phyloP scores from a whole-genome alignment of 2,113 vertebrate species.

The Oostethus manadensis region DNA sequence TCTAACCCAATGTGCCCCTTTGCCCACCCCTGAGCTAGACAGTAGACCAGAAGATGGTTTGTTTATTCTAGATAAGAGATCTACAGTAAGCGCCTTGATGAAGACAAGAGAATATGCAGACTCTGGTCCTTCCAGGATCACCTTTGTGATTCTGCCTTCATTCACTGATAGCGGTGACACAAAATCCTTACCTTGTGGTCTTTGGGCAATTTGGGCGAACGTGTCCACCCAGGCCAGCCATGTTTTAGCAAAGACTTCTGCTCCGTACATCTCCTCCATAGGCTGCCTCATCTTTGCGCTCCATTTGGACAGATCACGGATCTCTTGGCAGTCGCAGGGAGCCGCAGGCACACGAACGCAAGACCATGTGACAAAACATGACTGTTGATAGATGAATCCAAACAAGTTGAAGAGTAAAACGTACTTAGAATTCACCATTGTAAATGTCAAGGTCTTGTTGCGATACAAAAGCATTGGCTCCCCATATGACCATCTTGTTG shows the following conservation, averaged over 20 bases:
- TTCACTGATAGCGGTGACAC: neutral
- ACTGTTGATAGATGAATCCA: neutral
- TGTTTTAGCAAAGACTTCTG: constrained; percentile 74
- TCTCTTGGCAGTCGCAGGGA: constrained; percentile 58
- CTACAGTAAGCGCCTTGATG: no score
- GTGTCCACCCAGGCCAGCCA: constrained; percentile 85
- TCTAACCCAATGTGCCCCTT: no score
- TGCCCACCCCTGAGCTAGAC: no score
- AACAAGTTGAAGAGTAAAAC: neutral
- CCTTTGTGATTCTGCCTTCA: no score
- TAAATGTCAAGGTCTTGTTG: constrained; percentile 80
- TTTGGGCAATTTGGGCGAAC: constrained; percentile 68
- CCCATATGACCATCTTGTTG: constrained; percentile 84
- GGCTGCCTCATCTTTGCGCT: constrained; percentile 78
- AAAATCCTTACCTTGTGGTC: constrained; percentile 73
- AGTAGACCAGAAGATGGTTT: no score
- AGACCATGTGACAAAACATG: neutral
- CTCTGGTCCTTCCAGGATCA: no score
- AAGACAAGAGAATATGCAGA: no score
- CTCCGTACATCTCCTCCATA: constrained; percentile 83
- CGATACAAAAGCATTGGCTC: constrained; percentile 79
- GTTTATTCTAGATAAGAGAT: no score
- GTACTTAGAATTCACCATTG: constrained; percentile 63
- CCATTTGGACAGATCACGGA: constrained; percentile 85
- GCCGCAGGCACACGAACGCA: neutral